Evolutionary conservation across 2,888 invertebrate genomes (phyloP).

Genomic region (Lordiphosa andalusiaca): DNA sequence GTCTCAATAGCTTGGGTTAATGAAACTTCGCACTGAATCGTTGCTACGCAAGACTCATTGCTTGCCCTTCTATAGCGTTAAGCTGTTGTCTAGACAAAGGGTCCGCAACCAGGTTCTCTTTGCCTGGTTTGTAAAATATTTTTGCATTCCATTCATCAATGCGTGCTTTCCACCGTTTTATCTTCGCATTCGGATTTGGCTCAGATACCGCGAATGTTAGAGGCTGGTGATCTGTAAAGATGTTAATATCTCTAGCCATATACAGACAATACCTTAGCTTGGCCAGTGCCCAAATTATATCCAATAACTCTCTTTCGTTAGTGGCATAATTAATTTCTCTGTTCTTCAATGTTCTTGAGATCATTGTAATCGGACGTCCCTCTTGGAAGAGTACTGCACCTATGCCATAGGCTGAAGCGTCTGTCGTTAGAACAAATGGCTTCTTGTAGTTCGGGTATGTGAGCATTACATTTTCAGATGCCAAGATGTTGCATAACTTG

Average conservation of each 20-base stretch:
- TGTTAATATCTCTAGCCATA: slow-evolving; percentile 2
- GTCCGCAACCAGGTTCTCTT: slow-evolving; percentile 11
- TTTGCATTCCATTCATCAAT: slow-evolving; percentile 3
- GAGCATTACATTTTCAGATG: slow-evolving; percentile 7
- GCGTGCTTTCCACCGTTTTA: slow-evolving; percentile 6
- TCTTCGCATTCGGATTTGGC: slow-evolving; percentile 6
- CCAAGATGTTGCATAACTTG: slow-evolving; percentile 11
- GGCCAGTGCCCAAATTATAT: slow-evolving; percentile 4
- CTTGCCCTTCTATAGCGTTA: not conserved
- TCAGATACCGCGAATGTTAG: slow-evolving; percentile 1
- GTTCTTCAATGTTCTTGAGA: slow-evolving; percentile 9
- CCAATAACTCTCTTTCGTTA: slow-evolving; percentile 9
- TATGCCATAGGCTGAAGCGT: slow-evolving; percentile 7
- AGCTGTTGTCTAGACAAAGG: slow-evolving; percentile 8
- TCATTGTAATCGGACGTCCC: slow-evolving; percentile 11
- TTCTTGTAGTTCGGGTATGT: not conserved
- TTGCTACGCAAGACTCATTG: slow-evolving; percentile 1
- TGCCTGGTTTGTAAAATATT: slow-evolving; percentile 5
- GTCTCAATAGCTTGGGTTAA: not conserved
- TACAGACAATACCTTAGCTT: slow-evolving; percentile 7
- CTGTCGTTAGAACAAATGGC: slow-evolving; percentile 5
- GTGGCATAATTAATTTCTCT: slow-evolving; percentile 12
- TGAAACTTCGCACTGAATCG: not conserved
- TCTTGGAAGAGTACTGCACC: slow-evolving; percentile 4
- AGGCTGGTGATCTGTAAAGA: slow-evolving; percentile 5